Base-by-base conservation (phyloP, 2,888 invertebrate species). In the Steinernema carpocapsae region DNA sequence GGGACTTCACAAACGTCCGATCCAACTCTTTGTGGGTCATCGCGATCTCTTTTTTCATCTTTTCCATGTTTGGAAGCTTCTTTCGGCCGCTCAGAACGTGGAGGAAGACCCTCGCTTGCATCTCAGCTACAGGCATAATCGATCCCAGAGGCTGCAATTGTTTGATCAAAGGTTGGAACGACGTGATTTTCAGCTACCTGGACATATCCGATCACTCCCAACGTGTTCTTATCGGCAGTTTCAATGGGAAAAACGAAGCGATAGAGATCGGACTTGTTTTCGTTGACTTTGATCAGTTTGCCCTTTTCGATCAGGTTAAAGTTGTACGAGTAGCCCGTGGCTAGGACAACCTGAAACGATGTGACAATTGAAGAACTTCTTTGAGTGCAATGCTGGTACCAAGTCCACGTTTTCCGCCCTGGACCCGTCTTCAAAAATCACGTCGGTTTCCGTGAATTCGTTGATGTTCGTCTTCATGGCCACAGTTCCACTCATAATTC, bases 171-270 rank as follows among this genome's bases (percentile, higher is more conserved):
- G n/a, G n/a, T n/a, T 71, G 3, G 4, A 22, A 42, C 10, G 22
- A 17, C 3, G 56, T 14, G 46, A 32, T 70, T 43, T 43, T 26
- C 26, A 14, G 12, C 37, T 29, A 70, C 74, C 82, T 89, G 89
- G 29, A 88, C 81, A 73, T 88, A 87, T 7, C 89, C 89, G 73
- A 90, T 88, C 6, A 89, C 83, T 19, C 88, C 89, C 75, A 89
- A 76, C 1, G 89, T 89, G 26, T 87, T 85, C 42, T 76, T 37
- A 46, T 75, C 76, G 14, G 79, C 75, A 14, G 88, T 79, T 32
- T 88, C 80, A 0, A 88, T 88, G 10, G 88, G 88, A 74, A 88
- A 89, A 79, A 88, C 87, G 79, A 87, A 88, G 78, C 89, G 88
- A 82, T 86, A 90, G 52, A 90, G 80, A 10, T 86, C 81, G 12